A percentile compares a stretch with the other conserved stretches of the same genome.
phyloP scores from a whole-genome alignment of 1,140 invertebrate species.

The Halyomorpha halys region DNA sequence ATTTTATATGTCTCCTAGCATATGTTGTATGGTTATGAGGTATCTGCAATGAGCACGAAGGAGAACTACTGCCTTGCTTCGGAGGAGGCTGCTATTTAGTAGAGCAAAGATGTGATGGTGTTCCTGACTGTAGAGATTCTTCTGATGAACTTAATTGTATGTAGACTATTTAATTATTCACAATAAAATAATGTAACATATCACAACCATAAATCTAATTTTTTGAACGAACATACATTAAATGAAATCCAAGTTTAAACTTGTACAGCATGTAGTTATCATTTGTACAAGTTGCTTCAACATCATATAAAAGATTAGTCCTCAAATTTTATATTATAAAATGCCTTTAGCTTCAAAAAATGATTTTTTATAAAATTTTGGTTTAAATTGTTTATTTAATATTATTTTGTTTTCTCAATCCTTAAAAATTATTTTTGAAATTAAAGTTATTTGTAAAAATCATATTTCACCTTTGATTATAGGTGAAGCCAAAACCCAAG shows the following conservation, averaged over 20 bases:
- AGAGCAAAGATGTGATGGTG: slow-evolving; percentile 37
- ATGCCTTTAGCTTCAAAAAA: too few species aligned
- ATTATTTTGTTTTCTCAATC: too few species aligned
- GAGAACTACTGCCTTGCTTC: slow-evolving; percentile 29
- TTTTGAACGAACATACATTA: too few species aligned
- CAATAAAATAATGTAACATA: too few species aligned
- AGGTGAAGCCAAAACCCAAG: slow-evolving; percentile 29
- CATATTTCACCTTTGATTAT: not conserved
- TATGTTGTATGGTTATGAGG: slow-evolving; percentile 13
- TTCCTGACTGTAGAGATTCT: slow-evolving; percentile 36
- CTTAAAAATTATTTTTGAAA: too few species aligned
- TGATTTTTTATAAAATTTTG: too few species aligned
- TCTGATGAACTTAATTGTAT: slow-evolving; percentile 40
- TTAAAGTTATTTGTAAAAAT: not conserved
- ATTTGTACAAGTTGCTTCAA: too few species aligned
- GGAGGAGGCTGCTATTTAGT: slow-evolving; percentile 34
- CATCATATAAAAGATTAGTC: not conserved
- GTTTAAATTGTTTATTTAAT: not conserved
- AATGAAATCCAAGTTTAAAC: too few species aligned
- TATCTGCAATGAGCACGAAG: not conserved
- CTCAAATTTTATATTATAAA: too few species aligned
- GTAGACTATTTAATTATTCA: slow-evolving; percentile 18
- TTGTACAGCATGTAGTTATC: too few species aligned
- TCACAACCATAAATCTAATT: too few species aligned
- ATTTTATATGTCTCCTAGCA: slow-evolving; percentile 12